Evolutionary conservation across 2,113 vertebrate genomes (phyloP), one percentile per base, ranked within the genome.

Genomic region (Tympanuchus pallidicinctus): DNA sequence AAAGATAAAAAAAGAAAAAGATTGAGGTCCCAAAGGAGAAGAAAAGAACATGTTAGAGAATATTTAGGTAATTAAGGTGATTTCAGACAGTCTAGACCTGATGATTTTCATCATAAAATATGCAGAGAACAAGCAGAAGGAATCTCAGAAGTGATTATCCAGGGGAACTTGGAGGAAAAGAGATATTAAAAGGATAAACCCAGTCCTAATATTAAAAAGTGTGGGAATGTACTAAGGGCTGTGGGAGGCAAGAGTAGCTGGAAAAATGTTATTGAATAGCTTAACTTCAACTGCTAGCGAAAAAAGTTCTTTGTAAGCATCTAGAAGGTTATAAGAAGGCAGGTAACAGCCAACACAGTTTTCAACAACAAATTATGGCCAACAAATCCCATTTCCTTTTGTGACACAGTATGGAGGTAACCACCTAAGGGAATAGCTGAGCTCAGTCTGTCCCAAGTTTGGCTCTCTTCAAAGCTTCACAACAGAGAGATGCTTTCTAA

Each of bases 61-160:
- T 83, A 86, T 70, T 91, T 86, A 67, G 50, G 42, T 59, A 90
- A 82, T 56, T 66, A 67, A 71, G 47, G 56, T 71, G 34, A 88
- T 82, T 91, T 82, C 36, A 54, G 43, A 70, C 20, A 69, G 43
- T 50, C 28, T 65, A 85, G 36, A 36, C 27, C 36, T 73, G 63
- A 85, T 48, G 54, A 85, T 76, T 87, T 92, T 92, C n/a, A 48
- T 69, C 16, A 73, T 56, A 74, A 85, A 88, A 71, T 70, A 86
- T 22, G 32, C 45, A 70, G 42, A 82, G 60, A 88, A 66, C 24
- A 77, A 83, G 42, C 6, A 60, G 50, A 85, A 92, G 38, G 72
- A 76, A 73, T 74, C 67, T 82, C 75, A 74, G 64, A 89, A 70
- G 24, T 63, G 4, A 86, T 86, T 82, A 64, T 59, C 36, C 52